Conservation (phyloP, 2,797 vertebrate genomes). For the Bradypodion ventrale region DNA sequence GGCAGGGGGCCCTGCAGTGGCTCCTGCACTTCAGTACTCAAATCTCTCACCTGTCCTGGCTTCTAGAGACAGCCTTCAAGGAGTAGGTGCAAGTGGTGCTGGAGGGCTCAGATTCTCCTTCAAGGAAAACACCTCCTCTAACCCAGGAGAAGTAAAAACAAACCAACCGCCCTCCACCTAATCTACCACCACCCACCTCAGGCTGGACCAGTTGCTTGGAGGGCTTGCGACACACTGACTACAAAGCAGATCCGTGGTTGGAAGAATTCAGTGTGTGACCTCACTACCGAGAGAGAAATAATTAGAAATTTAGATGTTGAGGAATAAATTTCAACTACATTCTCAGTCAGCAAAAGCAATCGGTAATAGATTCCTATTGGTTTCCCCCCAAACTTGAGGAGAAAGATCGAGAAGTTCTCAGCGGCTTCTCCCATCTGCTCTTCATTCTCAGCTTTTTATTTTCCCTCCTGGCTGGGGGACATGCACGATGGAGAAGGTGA, state of each 20-base stretch:
- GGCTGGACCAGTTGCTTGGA: constrained; percentile 66
- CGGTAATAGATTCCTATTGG: constrained; percentile 79
- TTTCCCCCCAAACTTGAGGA: constrained; percentile 74
- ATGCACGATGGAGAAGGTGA: constrained; percentile 80
- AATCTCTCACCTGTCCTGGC: constrained; percentile 64
- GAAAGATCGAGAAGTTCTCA: constrained; percentile 77
- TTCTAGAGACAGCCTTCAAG: constrained; percentile 56
- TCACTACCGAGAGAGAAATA: constrained; percentile 77
- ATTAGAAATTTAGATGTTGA: constrained; percentile 73
- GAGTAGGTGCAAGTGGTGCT: constrained; percentile 59
- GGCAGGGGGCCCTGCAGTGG: constrained; percentile 69
- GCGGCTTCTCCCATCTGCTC: constrained; percentile 78
- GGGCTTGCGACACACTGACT: constrained; percentile 79
- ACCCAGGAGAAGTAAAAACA: constrained; percentile 57
- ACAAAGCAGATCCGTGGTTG: constrained; percentile 73
- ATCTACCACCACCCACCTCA: constrained; percentile 62
- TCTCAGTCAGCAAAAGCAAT: constrained; percentile 83
- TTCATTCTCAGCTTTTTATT: constrained; percentile 72
- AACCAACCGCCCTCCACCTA: constrained; percentile 42
- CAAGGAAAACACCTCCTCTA: constrained; percentile 61
- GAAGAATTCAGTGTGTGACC: constrained; percentile 81
- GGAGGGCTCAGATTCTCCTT: constrained; percentile 68
- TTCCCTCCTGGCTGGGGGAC: constrained; percentile 77
- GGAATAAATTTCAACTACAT: constrained; percentile 78
- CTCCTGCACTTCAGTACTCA: constrained; percentile 61